Conservation (phyloP, 1,140 invertebrate genomes). For the Halesus radiatus region DNA sequence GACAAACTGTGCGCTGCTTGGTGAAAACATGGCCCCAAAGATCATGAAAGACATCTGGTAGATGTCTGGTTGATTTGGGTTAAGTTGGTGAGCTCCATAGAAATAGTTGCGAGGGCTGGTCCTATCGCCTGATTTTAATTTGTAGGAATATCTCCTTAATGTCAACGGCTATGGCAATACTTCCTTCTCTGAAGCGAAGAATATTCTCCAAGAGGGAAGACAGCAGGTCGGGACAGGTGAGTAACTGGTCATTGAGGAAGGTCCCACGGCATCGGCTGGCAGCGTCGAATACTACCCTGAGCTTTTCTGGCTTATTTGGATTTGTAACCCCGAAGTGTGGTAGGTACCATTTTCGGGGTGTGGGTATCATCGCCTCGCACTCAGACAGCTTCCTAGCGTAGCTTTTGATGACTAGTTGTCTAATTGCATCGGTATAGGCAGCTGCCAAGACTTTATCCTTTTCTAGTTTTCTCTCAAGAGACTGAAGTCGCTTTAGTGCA, state of each 20-base stretch:
- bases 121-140: slow-evolving; percentile 52
- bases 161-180: slow-evolving; percentile 54
- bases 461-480: slow-evolving; percentile 17
- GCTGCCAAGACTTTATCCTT: not conserved
- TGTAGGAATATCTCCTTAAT: slow-evolving; percentile 53
- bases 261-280: slow-evolving; percentile 45
- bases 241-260: slow-evolving; percentile 58
- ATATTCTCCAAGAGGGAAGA: slow-evolving; percentile 56
- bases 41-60: slow-evolving; percentile 55
- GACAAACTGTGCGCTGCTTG: slow-evolving; percentile 16
- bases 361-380: not conserved
- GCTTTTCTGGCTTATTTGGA: slow-evolving; percentile 56
- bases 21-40: slow-evolving; percentile 58
- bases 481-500: slow-evolving; percentile 33
- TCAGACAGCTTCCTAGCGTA: slow-evolving; percentile 32
- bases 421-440: slow-evolving; percentile 7
- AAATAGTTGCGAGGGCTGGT: slow-evolving; percentile 57
- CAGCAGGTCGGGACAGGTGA: slow-evolving; percentile 57
- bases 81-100: slow-evolving; percentile 57
- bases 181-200: slow-evolving; percentile 57
- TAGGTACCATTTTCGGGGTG: slow-evolving; percentile 56
- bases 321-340: slow-evolving; percentile 59
- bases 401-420: slow-evolving; percentile 10
- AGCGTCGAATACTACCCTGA: slow-evolving; percentile 60
- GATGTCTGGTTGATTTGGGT: slow-evolving; percentile 15